These are phyloP conservation scores for Siphamia tubifer DNA, from an alignment of 2,113 vertebrate genomes.

Conservation along the genomic window DNA sequence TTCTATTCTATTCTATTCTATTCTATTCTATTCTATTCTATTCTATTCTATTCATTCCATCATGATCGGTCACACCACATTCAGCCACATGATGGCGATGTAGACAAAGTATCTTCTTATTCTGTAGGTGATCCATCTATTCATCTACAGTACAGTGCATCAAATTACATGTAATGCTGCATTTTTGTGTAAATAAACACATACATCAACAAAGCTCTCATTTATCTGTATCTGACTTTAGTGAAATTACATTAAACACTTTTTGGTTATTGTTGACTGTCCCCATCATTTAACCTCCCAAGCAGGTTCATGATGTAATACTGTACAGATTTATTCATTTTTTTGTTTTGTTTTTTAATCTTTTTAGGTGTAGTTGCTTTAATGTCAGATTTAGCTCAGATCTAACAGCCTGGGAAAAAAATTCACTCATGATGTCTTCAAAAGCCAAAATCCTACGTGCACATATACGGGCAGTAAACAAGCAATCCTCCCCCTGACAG, in stretches of 20 bases:
- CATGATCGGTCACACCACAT: too few relatives aligned
- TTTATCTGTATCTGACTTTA: too few relatives aligned
- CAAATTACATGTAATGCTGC: too few relatives aligned
- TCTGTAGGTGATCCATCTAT: background rate
- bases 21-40: too few relatives aligned
- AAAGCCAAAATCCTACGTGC: background rate
- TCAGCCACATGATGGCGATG: slow-evolving; percentile 51
- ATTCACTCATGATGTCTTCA: background rate
- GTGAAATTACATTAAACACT: too few relatives aligned
- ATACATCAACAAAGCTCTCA: too few relatives aligned
- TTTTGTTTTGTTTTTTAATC: background rate
- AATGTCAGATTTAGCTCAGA: background rate
- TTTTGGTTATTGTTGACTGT: background rate
- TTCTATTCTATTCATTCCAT: too few relatives aligned
- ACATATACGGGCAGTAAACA: background rate
- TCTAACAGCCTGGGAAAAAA: background rate
- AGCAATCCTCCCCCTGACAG: background rate
- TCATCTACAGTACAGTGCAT: background rate
- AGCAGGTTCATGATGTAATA: background rate
- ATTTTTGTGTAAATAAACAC: too few relatives aligned
- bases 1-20: too few relatives aligned
- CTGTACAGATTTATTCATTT: background rate
- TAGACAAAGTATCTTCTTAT: slow-evolving; percentile 7
- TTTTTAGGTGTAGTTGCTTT: background rate
- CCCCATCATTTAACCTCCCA: background rate